Evolutionary conservation across 2,797 vertebrate genomes (phyloP), one percentile per base, ranked within the genome.

Genomic region (Xenops minutus): DNA sequence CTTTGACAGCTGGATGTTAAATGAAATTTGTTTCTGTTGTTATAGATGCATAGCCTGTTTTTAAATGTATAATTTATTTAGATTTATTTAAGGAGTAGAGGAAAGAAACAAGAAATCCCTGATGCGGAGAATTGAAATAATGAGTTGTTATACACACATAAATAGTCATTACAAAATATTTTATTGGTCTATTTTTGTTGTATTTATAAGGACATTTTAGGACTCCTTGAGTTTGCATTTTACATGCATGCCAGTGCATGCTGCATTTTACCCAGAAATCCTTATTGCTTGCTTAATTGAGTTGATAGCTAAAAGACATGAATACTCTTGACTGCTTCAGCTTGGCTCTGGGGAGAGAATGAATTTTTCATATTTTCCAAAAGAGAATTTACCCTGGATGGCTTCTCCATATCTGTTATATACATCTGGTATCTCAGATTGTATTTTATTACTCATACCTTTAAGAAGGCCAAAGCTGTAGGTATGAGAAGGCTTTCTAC

Each of bases 1-100:
- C 64, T 96, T 91, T 92, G 93, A 94, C 96, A 97, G 85, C 93
- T 96, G 96, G 94, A 88, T 96, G 87, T 90, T 95, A 96, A 95
- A 95, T 93, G 67, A 79, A 94, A 88, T 92, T 96, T 95, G 89
- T 93, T 95, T 82, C 93, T 95, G 95, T 96, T 96, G 85, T 96
- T 96, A 82, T n/a, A 92, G 76, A 94, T 92, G 85, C 92, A 85
- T 76, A 90, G 83, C 55, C 80, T 90, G 63, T 32, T 88, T 95
- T 94, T 87, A 88, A 91, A 94, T 88, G 56, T 93, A 90, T 96
- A 88, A 93, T 97, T 96, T 95, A 96, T 96, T 93, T 95, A 88
- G 82, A 94, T 94, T 96, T 95, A 88, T 93, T 96, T 92, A 85
- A 93, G 44, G 80, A 67, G 30, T 79, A 94, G 63, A 85, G 69